A percentile compares a stretch with the other conserved stretches of the same genome.
These are phyloP conservation scores for Apis laboriosa DNA, from an alignment of 1,140 invertebrate genomes.

Conservation along the genomic window DNA sequence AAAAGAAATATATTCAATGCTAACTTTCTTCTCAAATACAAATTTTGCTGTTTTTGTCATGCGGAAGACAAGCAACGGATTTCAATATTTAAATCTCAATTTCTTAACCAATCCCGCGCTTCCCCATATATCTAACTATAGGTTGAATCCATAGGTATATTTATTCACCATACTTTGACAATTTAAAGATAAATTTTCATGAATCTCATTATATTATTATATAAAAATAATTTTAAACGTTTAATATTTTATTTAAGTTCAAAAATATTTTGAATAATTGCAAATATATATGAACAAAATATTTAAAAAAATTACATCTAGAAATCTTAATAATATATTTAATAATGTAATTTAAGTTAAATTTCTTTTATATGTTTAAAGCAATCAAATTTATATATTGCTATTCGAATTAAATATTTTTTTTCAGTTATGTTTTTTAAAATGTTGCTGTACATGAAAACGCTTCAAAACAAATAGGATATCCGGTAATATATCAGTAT, in stretches of 20 bases:
- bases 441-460: slow-evolving; percentile 14
- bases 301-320: background rate
- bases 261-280: background rate
- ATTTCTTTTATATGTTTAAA: background rate
- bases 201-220: background rate
- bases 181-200: background rate
- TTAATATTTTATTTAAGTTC: too few species aligned
- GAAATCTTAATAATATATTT: background rate
- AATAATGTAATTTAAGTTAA: background rate
- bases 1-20: slow-evolving; percentile 4
- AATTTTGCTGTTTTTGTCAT: slow-evolving; percentile 57
- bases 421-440: too few species aligned
- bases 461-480: slow-evolving; percentile 1
- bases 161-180: background rate
- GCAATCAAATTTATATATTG: background rate
- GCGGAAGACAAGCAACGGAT: slow-evolving; percentile 63
- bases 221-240: too few species aligned
- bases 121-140: background rate
- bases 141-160: too few species aligned
- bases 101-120: slow-evolving; percentile 53
- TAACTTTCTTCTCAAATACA: slow-evolving; percentile 34
- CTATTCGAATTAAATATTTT: background rate
- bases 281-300: background rate
- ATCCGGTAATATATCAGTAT: slow-evolving; percentile 26
- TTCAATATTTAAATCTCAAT: slow-evolving; percentile 62